Conservation (phyloP, 2,113 vertebrate genomes). For the Sinocyclocheilus maitianheensis region DNA sequence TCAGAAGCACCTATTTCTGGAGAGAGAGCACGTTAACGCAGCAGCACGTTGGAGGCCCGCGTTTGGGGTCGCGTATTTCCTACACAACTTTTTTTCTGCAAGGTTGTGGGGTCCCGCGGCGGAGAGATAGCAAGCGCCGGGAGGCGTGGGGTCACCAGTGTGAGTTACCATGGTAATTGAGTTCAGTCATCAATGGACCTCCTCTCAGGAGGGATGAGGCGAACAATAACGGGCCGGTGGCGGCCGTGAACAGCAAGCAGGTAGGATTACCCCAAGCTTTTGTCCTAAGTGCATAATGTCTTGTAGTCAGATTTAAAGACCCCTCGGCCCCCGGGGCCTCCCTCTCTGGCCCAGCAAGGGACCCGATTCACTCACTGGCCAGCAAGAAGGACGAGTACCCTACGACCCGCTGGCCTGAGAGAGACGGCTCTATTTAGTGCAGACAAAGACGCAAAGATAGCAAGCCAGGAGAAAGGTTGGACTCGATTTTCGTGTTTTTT, state of each 20-base stretch:
- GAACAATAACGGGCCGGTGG: constrained; percentile 91
- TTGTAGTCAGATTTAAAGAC: constrained; percentile 97
- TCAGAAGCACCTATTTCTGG: constrained; percentile 55
- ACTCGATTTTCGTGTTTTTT: constrained; percentile 63
- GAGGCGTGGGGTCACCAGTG: constrained; percentile 81
- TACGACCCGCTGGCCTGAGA: constrained; percentile 64
- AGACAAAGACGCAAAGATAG: constrained; percentile 67
- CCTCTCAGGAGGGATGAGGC: constrained; percentile 88
- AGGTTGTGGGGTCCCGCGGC: constrained; percentile 73
- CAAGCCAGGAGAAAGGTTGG: constrained; percentile 65
- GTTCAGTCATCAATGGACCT: constrained; percentile 89
- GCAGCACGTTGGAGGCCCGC: constrained; percentile 63
- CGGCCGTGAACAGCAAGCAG: constrained; percentile 94
- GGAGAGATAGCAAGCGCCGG: constrained; percentile 69
- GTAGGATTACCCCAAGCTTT: constrained; percentile 96
- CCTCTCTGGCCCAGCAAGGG: constrained; percentile 82
- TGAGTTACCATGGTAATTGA: constrained; percentile 99
- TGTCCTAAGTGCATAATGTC: constrained; percentile 96
- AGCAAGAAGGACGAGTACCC: constrained; percentile 80
- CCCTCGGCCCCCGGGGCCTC: constrained; percentile 86
- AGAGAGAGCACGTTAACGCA: constrained; percentile 65
- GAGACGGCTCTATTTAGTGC: constrained; percentile 50
- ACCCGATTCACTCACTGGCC: constrained; percentile 85
- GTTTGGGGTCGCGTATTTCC: constrained; percentile 68
- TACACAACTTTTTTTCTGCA: constrained; percentile 79